Evolutionary conservation across 92 coral and sea anemone species (phyloP).

Genomic region (Phymanthus crucifer): DNA sequence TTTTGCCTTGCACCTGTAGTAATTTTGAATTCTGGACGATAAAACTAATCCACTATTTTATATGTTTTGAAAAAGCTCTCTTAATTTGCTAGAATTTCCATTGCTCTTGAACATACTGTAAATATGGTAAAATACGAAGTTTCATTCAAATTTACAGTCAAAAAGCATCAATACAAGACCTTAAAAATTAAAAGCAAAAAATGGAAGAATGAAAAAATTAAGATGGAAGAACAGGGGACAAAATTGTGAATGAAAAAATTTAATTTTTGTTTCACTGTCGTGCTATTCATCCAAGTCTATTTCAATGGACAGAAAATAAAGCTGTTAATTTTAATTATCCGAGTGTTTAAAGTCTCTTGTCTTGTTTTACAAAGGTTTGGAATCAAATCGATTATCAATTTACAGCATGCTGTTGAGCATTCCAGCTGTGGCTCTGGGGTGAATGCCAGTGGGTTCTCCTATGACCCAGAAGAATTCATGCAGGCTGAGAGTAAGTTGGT

Average conservation of each 20-base stretch:
- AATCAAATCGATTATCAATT: slow-evolving; percentile 85
- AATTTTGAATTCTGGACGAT: no score
- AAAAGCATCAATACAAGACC: not conserved
- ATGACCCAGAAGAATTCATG: slow-evolving; percentile 90
- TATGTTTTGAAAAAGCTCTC: no score
- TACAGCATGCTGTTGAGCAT: slow-evolving; percentile 96
- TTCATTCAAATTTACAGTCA: no score
- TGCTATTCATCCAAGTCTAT: not conserved
- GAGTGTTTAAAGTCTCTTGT: not conserved
- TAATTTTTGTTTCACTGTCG: not conserved
- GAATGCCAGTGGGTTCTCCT: slow-evolving; percentile 91
- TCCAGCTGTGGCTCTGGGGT: slow-evolving; percentile 95
- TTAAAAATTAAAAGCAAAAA: not conserved
- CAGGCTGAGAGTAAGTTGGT: slow-evolving; percentile 71
- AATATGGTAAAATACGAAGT: no score
- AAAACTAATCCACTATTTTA: no score
- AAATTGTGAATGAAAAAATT: not conserved
- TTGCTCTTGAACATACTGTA: no score
- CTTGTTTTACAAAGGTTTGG: slow-evolving; percentile 47
- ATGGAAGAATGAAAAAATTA: not conserved
- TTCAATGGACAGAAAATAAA: not conserved
- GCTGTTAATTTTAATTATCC: not conserved
- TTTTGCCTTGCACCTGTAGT: no score
- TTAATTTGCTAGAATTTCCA: no score
- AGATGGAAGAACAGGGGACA: not conserved